Evolutionary conservation across 2,113 vertebrate genomes (phyloP).

Genomic region (Dasypus novemcinctus): DNA sequence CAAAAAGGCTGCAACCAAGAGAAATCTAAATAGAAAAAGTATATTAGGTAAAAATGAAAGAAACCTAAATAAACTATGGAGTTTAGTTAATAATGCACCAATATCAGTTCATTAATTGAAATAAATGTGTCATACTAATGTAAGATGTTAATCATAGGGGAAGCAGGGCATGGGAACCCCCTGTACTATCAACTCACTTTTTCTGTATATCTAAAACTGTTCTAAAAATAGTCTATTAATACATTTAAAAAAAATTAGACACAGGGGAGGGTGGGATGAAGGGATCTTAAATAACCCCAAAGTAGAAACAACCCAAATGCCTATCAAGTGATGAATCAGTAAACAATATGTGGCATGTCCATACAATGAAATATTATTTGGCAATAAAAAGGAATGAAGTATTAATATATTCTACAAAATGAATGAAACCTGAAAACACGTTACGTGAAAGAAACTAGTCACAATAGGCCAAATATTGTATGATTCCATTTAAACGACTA

Average conservation of each 20-base stretch:
- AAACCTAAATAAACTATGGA: not conserved
- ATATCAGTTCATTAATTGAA: not conserved
- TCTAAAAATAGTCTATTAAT: not conserved
- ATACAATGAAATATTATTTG: not conserved
- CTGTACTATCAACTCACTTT: not conserved
- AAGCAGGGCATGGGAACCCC: not conserved
- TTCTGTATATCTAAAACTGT: constrained; percentile 11
- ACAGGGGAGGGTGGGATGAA: not conserved
- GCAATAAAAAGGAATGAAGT: not conserved
- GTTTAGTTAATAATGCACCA: not conserved
- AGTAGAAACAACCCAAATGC: not conserved
- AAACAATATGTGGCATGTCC: not conserved
- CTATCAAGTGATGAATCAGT: not conserved
- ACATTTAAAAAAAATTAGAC: not conserved
- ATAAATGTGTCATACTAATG: not conserved
- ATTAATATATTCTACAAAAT: not conserved
- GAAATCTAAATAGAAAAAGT: not conserved
- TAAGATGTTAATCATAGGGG: not conserved
- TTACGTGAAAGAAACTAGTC: not conserved
- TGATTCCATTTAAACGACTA: not conserved
- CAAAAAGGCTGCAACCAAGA: not conserved
- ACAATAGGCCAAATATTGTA: not conserved
- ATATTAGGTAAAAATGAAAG: not conserved
- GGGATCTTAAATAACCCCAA: not conserved
- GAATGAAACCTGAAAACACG: not conserved